phyloP scores from a whole-genome alignment of 2,113 vertebrate genomes.

The Lanius ludovicianus region DNA sequence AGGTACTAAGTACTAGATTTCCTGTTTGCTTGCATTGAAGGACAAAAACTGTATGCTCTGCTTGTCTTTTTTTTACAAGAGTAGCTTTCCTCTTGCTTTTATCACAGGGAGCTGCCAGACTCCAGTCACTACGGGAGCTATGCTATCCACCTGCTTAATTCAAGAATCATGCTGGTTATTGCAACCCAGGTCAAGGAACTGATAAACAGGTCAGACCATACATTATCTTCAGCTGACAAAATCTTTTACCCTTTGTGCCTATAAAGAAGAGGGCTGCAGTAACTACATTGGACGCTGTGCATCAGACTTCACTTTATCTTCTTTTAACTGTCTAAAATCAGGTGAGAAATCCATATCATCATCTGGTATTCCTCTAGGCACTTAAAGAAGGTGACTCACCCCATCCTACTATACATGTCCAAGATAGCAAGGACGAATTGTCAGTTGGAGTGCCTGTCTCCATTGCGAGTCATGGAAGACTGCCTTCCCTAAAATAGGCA shows the following conservation, averaged over 20 bases:
- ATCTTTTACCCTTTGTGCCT: not conserved
- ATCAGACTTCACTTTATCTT: not conserved
- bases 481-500: not conserved
- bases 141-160: slow-evolving; percentile 8
- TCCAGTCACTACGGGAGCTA: not conserved
- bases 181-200: not conserved
- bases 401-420: not conserved
- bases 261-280: not conserved
- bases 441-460: not conserved
- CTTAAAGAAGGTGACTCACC: not conserved
- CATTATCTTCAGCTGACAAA: slow-evolving; percentile 29
- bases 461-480: not conserved
- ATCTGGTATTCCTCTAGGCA: not conserved
- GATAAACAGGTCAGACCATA: slow-evolving; percentile 31
- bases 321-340: slow-evolving; percentile 10
- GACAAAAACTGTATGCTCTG: not conserved
- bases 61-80: not conserved
- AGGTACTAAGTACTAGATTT: not conserved
- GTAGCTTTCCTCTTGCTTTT: not conserved
- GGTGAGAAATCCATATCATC: not conserved
- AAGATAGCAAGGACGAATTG: not conserved
- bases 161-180: not conserved
- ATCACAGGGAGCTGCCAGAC: slow-evolving; percentile 9
- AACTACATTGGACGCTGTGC: not conserved
- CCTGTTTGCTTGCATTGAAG: not conserved